Evolutionary conservation across 2,888 invertebrate species (phyloP).

Genomic region (Polyploca ridens): DNA sequence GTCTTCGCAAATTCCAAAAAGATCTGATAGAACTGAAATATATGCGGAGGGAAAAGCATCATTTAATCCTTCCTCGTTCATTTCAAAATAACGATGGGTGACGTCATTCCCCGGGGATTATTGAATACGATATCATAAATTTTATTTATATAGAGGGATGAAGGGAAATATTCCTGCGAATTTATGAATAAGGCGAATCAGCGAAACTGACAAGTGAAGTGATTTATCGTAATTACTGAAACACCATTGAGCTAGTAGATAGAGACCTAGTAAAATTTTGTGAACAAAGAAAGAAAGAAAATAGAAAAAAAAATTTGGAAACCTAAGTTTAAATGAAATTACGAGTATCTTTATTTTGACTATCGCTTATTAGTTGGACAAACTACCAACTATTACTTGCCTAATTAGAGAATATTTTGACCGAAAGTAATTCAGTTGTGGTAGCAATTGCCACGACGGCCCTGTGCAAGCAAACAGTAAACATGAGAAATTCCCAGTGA

Average conservation of each 20-base stretch:
- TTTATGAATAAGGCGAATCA: slow-evolving; percentile 7
- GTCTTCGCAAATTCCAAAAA: background rate
- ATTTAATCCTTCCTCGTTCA: slow-evolving; percentile 44
- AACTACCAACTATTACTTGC: too few relatives aligned
- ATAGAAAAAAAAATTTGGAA: too few relatives aligned
- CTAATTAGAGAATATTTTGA: background rate
- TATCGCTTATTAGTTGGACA: background rate
- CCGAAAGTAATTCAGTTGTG: background rate
- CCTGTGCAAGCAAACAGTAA: slow-evolving; percentile 14
- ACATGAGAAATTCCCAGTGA: slow-evolving; percentile 27
- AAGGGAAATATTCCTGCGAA: slow-evolving; percentile 47
- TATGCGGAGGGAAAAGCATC: slow-evolving; percentile 33
- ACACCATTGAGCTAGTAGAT: background rate
- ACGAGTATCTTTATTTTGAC: too few relatives aligned
- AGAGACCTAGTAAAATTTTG: background rate
- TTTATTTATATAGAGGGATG: slow-evolving; percentile 49
- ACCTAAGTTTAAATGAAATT: too few relatives aligned
- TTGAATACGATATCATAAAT: slow-evolving; percentile 58
- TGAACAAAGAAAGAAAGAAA: background rate
- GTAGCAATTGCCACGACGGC: background rate
- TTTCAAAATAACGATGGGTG: slow-evolving; percentile 38
- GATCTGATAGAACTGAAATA: slow-evolving; percentile 20
- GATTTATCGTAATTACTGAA: slow-evolving; percentile 7
- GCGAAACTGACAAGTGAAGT: slow-evolving; percentile 6
- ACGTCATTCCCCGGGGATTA: slow-evolving; percentile 43